Base-by-base conservation (phyloP, 1,140 invertebrate species). In the Drosophila novamexicana region DNA sequence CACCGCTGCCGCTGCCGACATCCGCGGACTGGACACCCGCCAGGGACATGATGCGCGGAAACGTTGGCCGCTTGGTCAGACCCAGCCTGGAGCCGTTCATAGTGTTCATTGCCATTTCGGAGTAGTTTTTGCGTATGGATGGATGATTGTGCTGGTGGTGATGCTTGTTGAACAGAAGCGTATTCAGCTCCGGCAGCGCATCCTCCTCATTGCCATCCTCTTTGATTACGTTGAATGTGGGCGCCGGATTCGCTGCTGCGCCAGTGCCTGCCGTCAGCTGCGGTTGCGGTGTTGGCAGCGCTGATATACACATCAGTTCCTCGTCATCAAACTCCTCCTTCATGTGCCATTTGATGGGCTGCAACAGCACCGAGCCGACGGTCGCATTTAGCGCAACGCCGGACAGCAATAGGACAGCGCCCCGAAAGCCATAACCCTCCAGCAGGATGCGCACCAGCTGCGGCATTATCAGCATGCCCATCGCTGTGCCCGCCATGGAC, bases 381-480 rank as follows among this genome's bases (percentile, higher is more conserved):
- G 94, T 92, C 0, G 95, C 94, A 80, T 96, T 95, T 68, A 96
- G 93, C 0, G 95, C 94, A 53, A 95, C 91, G 3, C 93, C 95
- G 3, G 95, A 95, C 52, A 96, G 81, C 53, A 96, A 93, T 18
- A 96, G 93, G 49, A 96, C 95, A 1, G 95, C 94, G 63, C 95
- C 95, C 54, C 94, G 90, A 84, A 96, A 96, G 49, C 93, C 94
- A 69, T 93, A 95, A 9, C 92, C 93, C 50, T 94, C 94, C 34
- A 95, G 91, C 16, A 95, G 86, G 0, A 95, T 75, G 42, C 94
- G 93, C 34, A 96, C 95, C 63, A 95, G 93, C 79, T 96, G 95
- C 12, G 96, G 96, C 94, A 96, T 95, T 7, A 96, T 92, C 94
- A 96, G 95, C 92, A 96, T 94, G 1, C 95, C 96, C 57, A 96